A percentile compares a stretch with the other conserved stretches of the same genome.
Conservation (phyloP, 2,888 invertebrate genomes). For the Xestia rhomboidea region DNA sequence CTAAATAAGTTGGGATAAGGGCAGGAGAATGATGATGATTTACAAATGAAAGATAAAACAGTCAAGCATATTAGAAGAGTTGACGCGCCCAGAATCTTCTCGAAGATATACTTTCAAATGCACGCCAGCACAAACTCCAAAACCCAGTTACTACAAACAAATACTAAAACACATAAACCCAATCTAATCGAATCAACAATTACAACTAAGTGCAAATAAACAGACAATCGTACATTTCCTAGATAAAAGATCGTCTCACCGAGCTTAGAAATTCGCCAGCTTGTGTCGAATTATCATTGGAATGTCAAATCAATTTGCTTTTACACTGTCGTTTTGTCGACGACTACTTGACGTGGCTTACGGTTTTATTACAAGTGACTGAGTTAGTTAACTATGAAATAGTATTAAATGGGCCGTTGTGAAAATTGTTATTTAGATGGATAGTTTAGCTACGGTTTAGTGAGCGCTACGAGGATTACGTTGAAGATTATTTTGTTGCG, state of each 20-base stretch:
- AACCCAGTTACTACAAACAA: not conserved
- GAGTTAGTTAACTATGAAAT: slow-evolving; percentile 72
- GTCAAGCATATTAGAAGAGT: not conserved
- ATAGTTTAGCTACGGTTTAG: slow-evolving; percentile 9
- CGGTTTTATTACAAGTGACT: slow-evolving; percentile 76
- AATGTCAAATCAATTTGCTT: slow-evolving; percentile 86
- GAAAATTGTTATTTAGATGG: slow-evolving; percentile 66
- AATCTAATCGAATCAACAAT: slow-evolving; percentile 57
- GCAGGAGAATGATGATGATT: too few relatives aligned
- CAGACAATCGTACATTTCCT: slow-evolving; percentile 73
- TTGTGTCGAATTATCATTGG: slow-evolving; percentile 84
- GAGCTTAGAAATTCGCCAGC: slow-evolving; percentile 75
- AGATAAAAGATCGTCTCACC: slow-evolving; percentile 71
- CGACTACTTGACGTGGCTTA: slow-evolving; percentile 72
- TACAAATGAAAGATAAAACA: not conserved
- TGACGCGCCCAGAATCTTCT: not conserved
- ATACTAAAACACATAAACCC: slow-evolving; percentile 14
- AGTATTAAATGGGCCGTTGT: slow-evolving; percentile 67
- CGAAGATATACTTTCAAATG: not conserved
- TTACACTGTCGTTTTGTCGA: slow-evolving; percentile 81
- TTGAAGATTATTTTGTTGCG: not conserved
- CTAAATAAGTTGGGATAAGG: too few relatives aligned
- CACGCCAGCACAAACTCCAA: slow-evolving; percentile 1
- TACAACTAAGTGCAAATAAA: slow-evolving; percentile 53
- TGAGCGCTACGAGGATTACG: not conserved